phyloP scores from a whole-genome alignment of 2,888 invertebrate genomes.

The Gisinianus flammeolus region DNA sequence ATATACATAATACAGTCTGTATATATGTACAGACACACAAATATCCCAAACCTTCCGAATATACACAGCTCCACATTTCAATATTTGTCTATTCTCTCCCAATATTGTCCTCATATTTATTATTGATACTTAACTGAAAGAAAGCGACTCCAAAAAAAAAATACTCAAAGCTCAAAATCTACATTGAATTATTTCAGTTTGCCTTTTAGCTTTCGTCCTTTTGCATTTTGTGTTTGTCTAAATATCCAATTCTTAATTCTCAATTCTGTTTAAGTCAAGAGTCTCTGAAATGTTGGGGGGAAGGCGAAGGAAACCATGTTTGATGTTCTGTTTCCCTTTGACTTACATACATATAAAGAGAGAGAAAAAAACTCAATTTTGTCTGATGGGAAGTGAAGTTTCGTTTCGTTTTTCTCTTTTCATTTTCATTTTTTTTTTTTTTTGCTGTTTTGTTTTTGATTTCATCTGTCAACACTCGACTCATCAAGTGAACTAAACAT shows the following conservation, averaged over 20 bases:
- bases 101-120: no score
- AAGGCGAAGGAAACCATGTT: not conserved
- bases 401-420: not conserved
- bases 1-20: no score
- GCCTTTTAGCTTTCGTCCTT: not conserved
- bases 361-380: not conserved
- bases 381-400: not conserved
- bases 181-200: no score
- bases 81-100: no score
- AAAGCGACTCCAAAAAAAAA: no score
- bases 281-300: not conserved
- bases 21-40: no score
- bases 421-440: not conserved
- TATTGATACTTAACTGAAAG: no score
- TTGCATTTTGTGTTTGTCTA: not conserved
- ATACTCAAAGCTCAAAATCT: no score
- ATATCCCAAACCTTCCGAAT: no score
- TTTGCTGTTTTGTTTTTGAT: slow-evolving; percentile 22
- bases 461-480: slow-evolving; percentile 46
- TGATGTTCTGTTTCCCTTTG: not conserved
- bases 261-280: no score
- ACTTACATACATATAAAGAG: not conserved
- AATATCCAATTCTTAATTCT: no score
- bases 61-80: no score
- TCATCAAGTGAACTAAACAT: slow-evolving; percentile 42